These are phyloP conservation scores for Brenthis ino DNA, from an alignment of 2,888 invertebrate species.

Conservation along the genomic window DNA sequence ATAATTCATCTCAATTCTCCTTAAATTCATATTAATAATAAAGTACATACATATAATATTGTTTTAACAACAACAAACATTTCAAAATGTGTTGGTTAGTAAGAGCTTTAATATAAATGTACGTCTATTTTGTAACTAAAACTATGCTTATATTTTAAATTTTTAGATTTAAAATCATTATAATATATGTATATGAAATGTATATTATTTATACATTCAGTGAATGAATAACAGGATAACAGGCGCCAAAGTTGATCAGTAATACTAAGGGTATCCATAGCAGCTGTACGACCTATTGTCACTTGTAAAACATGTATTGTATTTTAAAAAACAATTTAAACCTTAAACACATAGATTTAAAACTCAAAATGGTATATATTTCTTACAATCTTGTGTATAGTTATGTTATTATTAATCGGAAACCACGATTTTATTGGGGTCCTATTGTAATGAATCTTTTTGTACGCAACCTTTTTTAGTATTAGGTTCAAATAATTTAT, in stretches of 20 bases:
- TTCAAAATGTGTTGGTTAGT: too few species aligned
- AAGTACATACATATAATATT: too few species aligned
- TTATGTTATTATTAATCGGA: slow-evolving; percentile 58
- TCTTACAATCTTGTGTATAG: slow-evolving; percentile 40
- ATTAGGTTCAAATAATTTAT: slow-evolving; percentile 11
- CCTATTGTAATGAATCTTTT: slow-evolving; percentile 41
- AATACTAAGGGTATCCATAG: slow-evolving; percentile 49
- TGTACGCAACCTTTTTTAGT: slow-evolving; percentile 42
- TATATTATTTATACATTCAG: slow-evolving; percentile 36
- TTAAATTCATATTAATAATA: too few species aligned
- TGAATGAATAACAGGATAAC: slow-evolving; percentile 37
- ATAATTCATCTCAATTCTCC: too few species aligned
- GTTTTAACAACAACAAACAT: too few species aligned
- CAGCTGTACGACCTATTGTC: slow-evolving; percentile 65
- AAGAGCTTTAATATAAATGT: too few species aligned
- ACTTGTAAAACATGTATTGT: slow-evolving; percentile 45
- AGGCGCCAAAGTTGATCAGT: slow-evolving; percentile 45
- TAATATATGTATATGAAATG: slow-evolving; percentile 18
- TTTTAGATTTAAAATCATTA: slow-evolving; percentile 1
- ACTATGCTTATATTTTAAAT: too few species aligned
- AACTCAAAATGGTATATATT: slow-evolving; percentile 37
- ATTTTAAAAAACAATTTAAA: slow-evolving; percentile 42
- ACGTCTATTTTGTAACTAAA: too few species aligned
- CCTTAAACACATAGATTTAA: slow-evolving; percentile 38
- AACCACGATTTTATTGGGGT: slow-evolving; percentile 57